phyloP scores from a whole-genome alignment of 2,888 invertebrate species.

The Brachycybe producta region DNA sequence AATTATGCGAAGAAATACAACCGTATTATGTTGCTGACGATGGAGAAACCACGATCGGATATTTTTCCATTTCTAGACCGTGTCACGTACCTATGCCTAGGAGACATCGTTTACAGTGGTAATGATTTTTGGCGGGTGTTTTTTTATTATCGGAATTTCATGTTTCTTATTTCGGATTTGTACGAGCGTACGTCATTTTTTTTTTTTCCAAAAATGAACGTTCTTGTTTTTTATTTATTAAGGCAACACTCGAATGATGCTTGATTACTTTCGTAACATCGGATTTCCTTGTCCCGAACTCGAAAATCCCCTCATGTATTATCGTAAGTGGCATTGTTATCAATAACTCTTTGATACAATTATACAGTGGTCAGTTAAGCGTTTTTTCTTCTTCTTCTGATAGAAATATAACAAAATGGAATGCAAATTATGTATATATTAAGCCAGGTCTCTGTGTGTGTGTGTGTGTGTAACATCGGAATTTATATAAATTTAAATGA shows the following conservation, averaged over 20 bases:
- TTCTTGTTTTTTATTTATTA: conserved; percentile 62
- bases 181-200: too few relatives aligned
- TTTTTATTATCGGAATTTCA: too few relatives aligned
- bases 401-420: too few relatives aligned
- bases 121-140: too few relatives aligned
- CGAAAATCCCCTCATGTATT: conserved; percentile 97
- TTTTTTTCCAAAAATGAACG: too few relatives aligned
- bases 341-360: background rate
- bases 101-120: conserved; percentile 38
- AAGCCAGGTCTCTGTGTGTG: too few relatives aligned
- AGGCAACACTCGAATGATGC: conserved; percentile 78
- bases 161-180: too few relatives aligned
- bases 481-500: too few relatives aligned
- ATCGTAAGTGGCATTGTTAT: conserved; percentile 74
- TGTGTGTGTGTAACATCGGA: too few relatives aligned
- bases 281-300: conserved; percentile 93
- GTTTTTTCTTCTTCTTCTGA: too few relatives aligned
- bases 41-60: conserved; percentile 87
- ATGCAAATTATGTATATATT: too few relatives aligned
- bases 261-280: conserved; percentile 87
- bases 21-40: conserved; percentile 75
- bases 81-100: conserved; percentile 72
- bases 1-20: conserved; percentile 76
- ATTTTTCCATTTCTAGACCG: conserved; percentile 90
- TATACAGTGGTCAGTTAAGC: conserved; percentile 1